Evolutionary conservation across 2,888 invertebrate species (phyloP), one percentile per base, ranked within the genome.

Genomic region (Empis livida): DNA sequence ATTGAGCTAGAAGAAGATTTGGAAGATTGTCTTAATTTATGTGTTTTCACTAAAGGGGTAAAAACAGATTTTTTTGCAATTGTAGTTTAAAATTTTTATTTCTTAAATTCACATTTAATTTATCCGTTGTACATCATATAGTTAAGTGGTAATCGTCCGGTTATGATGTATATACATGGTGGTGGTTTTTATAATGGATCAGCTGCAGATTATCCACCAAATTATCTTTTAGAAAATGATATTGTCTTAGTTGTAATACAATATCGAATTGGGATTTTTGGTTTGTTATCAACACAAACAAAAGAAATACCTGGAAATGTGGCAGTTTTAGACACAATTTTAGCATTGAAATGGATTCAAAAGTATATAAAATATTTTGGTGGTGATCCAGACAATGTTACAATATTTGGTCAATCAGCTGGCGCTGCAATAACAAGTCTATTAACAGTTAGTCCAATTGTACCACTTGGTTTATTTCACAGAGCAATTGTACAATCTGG

Each of bases 381-480:
- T 14, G 77, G 77, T 4, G 69, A 76, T 59, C 66, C 71, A 11
- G 50, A 56, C 1, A 57, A 59, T 38, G 70, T 77, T 1, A 76
- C 75, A 2, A 61, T 76, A 37, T 69, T 73, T 49, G 74, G 76
- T 1, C 74, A 77, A 55, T 75, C 75, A 51, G 73, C 75, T 2
- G 76, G 76, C 6, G 69, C 68, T 1, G 66, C 61, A 4, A 67
- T 75, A 1, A 68, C 71, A 0, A 70, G 71, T 9, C 59, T 70
- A 2, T 57, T 75, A 45, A 48, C 71, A 37, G 50, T 70, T 11
- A 73, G 72, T 56, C 73, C 73, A 10, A 54, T 61, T 23, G 66
- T 67, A 10, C 48, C 53, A 0, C 15, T 43, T 8, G 51, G 50
- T 15, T 57, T 73, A 43, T 75, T 77, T 54, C 67, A 70, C 43